phyloP scores from a whole-genome alignment of 1,140 invertebrate genomes.

The Lepidurus arcticus region DNA sequence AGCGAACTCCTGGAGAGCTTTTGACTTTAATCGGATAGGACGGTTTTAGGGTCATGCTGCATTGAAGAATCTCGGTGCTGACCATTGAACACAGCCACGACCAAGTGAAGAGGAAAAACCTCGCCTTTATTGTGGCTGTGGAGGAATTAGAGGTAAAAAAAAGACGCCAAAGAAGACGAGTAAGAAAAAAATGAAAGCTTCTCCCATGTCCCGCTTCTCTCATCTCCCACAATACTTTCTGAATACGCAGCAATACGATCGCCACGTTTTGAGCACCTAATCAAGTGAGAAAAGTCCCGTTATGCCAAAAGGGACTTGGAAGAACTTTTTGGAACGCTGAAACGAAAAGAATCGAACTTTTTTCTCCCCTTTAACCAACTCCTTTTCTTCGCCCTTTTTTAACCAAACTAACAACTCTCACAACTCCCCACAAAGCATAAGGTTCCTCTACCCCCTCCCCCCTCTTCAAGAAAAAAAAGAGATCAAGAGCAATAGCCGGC shows the following conservation, averaged over 20 bases:
- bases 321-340: not conserved
- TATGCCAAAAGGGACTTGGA: not conserved
- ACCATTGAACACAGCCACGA: constrained; percentile 13
- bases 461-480: not conserved
- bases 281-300: constrained; percentile 15
- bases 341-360: not conserved
- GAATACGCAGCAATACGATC: constrained; percentile 1
- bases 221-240: not conserved
- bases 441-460: not conserved
- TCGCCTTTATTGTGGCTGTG: constrained; percentile 21
- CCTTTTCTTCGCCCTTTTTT: not conserved
- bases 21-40: constrained; percentile 22
- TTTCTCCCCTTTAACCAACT: not conserved
- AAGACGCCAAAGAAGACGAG: not conserved
- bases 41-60: constrained; percentile 20
- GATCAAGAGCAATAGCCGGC: not conserved
- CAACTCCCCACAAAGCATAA: not conserved
- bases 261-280: constrained; percentile 18
- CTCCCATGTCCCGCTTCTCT: not conserved
- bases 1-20: constrained; percentile 17
- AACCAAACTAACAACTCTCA: not conserved
- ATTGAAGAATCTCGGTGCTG: not conserved
- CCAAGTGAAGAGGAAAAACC: constrained; percentile 21
- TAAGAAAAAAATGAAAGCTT: constrained; percentile 4
- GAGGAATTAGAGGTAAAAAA: not conserved